These are phyloP conservation scores for Chymomyza caudatula DNA, from an alignment of 2,888 invertebrate genomes.

Conservation along the genomic window DNA sequence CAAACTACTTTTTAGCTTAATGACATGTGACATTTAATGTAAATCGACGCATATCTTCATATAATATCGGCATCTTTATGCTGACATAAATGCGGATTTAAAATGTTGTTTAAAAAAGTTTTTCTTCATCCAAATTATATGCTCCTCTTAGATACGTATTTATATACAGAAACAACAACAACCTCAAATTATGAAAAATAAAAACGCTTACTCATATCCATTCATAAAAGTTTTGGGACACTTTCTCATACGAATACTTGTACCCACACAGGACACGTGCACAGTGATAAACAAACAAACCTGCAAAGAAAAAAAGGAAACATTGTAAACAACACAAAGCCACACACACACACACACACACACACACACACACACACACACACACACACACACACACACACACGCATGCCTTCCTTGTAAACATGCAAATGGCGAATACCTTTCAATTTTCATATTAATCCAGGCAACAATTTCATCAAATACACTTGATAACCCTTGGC, in stretches of 20 bases:
- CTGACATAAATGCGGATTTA: too few species aligned
- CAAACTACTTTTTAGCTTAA: not conserved
- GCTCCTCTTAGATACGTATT: not conserved
- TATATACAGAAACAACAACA: not conserved
- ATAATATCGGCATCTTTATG: too few species aligned
- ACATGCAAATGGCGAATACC: conserved; percentile 30
- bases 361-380: not conserved
- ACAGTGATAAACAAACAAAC: not conserved
- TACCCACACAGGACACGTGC: not conserved
- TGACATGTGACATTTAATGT: not conserved
- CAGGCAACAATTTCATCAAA: conserved; percentile 52
- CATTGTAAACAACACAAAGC: not conserved
- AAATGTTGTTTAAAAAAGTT: not conserved
- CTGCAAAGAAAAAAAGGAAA: conserved; percentile 5
- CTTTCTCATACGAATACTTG: not conserved
- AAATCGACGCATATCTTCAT: not conserved
- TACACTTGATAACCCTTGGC: conserved; percentile 31
- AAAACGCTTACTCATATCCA: not conserved
- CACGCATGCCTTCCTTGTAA: conserved; percentile 23
- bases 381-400: not conserved
- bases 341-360: conserved; percentile 9
- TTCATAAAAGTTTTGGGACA: not conserved
- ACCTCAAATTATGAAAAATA: not conserved
- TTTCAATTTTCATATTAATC: conserved; percentile 56
- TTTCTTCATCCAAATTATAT: not conserved